phyloP scores from a whole-genome alignment of 2,888 invertebrate species.

The Thyatira batis region DNA sequence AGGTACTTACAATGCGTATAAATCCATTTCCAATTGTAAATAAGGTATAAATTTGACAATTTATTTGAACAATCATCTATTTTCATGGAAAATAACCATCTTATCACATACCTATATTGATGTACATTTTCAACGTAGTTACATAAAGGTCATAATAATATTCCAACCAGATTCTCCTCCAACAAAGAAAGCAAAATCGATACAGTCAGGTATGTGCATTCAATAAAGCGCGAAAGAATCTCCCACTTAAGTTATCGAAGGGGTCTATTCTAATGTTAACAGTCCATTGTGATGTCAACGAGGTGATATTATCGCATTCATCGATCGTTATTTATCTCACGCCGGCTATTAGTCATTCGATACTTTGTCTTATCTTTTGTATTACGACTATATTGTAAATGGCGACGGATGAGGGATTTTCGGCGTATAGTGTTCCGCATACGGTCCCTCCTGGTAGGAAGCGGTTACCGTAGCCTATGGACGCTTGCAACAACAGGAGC shows the following conservation, averaged over 20 bases:
- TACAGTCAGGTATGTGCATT: constrained; percentile 16
- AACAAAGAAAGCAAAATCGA: constrained; percentile 4
- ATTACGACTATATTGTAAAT: background rate
- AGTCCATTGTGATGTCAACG: constrained; percentile 33
- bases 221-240: background rate
- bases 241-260: constrained; percentile 1
- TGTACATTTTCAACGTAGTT: no score
- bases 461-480: no score
- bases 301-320: constrained; percentile 20
- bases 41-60: no score
- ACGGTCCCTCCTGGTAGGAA: no score
- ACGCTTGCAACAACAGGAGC: no score
- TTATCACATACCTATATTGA: no score
- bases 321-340: constrained; percentile 8
- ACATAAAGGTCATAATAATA: no score
- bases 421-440: background rate
- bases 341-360: constrained; percentile 26
- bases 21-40: no score
- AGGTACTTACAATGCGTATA: no score
- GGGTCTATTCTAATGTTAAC: constrained; percentile 7
- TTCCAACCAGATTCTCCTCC: no score
- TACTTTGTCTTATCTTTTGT: constrained; percentile 26
- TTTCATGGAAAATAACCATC: no score
- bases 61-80: no score
- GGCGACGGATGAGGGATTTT: background rate